phyloP scores from a whole-genome alignment of 2,797 vertebrate genomes.

The Paguma larvata region DNA sequence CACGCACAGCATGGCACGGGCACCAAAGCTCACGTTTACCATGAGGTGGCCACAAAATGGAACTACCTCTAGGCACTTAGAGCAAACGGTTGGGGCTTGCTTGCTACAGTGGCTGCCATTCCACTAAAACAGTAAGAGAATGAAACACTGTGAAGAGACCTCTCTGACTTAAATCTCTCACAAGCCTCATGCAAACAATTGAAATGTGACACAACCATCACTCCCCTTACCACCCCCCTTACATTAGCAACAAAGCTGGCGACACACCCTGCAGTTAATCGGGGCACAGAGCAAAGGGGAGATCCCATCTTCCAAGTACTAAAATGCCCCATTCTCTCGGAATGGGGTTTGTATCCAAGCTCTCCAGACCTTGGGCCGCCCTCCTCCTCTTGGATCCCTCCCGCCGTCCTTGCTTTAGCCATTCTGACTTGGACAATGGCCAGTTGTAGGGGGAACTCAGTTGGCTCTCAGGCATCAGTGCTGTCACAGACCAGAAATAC shows the following conservation, averaged over 20 bases:
- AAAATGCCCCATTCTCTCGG: neutral
- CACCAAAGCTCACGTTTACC: neutral
- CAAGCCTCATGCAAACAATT: neutral
- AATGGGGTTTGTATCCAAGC: neutral
- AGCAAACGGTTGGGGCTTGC: neutral
- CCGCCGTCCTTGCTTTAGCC: neutral
- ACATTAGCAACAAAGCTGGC: neutral
- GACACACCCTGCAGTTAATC: neutral
- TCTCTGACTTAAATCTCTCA: neutral
- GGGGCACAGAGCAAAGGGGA: neutral
- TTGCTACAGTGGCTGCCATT: neutral
- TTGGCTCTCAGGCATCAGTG: neutral
- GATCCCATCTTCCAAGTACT: neutral
- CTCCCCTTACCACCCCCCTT: too few relatives aligned
- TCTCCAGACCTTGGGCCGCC: neutral
- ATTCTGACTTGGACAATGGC: neutral
- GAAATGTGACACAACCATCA: neutral
- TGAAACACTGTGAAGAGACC: neutral
- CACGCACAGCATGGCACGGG: accelerated
- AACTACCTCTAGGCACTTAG: neutral
- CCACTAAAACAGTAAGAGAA: neutral
- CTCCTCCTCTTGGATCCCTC: neutral
- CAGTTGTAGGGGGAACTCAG: neutral
- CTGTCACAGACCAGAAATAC: neutral
- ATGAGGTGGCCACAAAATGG: neutral